Percentiles rank a stretch among this genome's conserved stretches.
phyloP scores from a whole-genome alignment of 2,797 vertebrate genomes.

The Pseudochirops cupreus region DNA sequence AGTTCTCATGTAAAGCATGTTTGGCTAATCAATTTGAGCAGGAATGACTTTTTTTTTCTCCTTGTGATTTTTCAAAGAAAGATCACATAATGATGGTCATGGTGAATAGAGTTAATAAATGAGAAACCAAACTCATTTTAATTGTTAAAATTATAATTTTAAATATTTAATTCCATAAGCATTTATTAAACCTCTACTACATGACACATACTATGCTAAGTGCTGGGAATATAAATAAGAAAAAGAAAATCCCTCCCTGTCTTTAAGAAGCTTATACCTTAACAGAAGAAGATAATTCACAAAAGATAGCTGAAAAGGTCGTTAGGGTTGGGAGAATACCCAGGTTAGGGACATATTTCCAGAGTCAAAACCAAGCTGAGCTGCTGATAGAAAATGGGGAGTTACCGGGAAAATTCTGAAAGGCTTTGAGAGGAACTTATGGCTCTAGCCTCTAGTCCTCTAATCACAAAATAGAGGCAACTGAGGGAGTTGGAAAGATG shows the following conservation, averaged over 20 bases:
- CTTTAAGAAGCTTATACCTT: background rate
- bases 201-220: too few species aligned
- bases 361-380: background rate
- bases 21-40: background rate
- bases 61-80: too few species aligned
- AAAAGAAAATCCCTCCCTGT: background rate
- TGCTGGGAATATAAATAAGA: too few species aligned
- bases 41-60: background rate
- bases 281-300: background rate
- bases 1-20: constrained; percentile 1
- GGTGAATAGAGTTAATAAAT: too few species aligned
- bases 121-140: too few species aligned
- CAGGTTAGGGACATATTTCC: background rate
- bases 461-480: background rate
- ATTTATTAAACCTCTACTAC: too few species aligned
- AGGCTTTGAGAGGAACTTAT: background rate
- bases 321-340: background rate
- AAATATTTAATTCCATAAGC: too few species aligned
- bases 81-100: too few species aligned
- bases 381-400: background rate
- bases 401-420: background rate
- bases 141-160: too few species aligned
- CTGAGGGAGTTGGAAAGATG: background rate
- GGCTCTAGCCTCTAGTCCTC: too few species aligned
- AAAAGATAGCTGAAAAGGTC: background rate